These are phyloP conservation scores for Congeria kusceri DNA, from an alignment of 2,888 invertebrate species.

Conservation along the genomic window DNA sequence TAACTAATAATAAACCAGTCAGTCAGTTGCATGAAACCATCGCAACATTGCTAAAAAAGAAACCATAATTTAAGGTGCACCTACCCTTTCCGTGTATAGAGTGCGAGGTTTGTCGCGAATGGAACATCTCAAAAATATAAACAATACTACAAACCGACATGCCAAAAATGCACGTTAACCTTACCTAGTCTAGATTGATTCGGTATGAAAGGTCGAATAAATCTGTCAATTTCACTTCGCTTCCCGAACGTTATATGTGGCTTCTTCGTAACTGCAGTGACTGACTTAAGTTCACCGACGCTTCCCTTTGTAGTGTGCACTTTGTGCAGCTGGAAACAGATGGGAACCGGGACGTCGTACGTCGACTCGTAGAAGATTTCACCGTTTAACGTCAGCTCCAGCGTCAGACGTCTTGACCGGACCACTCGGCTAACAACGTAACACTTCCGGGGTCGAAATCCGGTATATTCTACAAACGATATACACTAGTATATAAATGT, in stretches of 20 bases:
- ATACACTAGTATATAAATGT: background rate
- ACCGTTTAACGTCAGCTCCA: constrained; percentile 54
- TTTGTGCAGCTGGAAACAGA: constrained; percentile 58
- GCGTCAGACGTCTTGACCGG: constrained; percentile 44
- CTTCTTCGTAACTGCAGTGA: constrained; percentile 29
- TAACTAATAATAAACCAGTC: too few species aligned
- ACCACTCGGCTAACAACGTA: constrained; percentile 58
- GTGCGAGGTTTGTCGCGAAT: background rate
- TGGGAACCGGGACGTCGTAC: constrained; percentile 38
- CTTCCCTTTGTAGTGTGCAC: constrained; percentile 19
- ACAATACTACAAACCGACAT: too few species aligned
- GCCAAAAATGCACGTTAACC: background rate
- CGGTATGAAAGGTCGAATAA: constrained; percentile 53
- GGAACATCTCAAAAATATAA: constrained; percentile 1
- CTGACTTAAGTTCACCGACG: constrained; percentile 18
- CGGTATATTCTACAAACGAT: constrained; percentile 51
- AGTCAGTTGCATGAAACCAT: too few species aligned
- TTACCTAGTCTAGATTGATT: constrained; percentile 64
- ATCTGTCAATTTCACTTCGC: constrained; percentile 20
- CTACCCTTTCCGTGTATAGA: background rate
- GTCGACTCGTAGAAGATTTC: constrained; percentile 40
- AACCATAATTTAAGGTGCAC: too few species aligned
- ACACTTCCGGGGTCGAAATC: constrained; percentile 49
- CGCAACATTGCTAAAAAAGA: too few species aligned
- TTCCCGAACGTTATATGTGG: constrained; percentile 23